Conservation (phyloP, 2,888 invertebrate genomes). For the Papilio elwesi region DNA sequence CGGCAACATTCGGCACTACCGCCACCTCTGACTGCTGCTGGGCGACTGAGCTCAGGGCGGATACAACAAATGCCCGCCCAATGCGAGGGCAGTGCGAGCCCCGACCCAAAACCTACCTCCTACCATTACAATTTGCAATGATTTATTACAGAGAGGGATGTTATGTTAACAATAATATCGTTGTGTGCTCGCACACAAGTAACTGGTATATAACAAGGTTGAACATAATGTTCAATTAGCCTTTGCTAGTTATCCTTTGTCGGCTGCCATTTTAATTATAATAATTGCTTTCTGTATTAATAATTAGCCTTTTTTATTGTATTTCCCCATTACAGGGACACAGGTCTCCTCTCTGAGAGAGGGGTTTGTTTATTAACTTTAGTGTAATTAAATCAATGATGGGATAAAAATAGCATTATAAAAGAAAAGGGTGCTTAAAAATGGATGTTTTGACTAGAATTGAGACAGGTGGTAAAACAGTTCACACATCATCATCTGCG, state of each 20-base stretch:
- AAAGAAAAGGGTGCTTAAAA: too few relatives aligned
- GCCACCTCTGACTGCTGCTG: background rate
- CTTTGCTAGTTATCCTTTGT: constrained; percentile 1
- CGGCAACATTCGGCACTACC: background rate
- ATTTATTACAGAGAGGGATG: background rate
- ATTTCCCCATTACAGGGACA: too few relatives aligned
- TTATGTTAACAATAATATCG: background rate
- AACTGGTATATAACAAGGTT: background rate
- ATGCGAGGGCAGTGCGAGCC: constrained; percentile 21
- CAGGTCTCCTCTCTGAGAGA: too few relatives aligned
- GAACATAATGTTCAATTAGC: constrained; percentile 1
- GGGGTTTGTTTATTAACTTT: background rate
- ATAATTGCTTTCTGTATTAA: background rate
- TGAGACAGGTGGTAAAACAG: too few relatives aligned
- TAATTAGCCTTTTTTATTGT: too few relatives aligned
- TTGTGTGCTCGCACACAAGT: constrained; percentile 14
- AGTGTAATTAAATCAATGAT: background rate
- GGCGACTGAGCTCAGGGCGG: constrained; percentile 27
- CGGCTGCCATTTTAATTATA: too few relatives aligned
- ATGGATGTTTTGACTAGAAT: too few relatives aligned
- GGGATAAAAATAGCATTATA: too few relatives aligned
- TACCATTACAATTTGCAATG: constrained; percentile 1
- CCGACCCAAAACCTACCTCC: background rate
- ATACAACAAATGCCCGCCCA: constrained; percentile 33
- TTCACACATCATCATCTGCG: too few relatives aligned